Conservation (phyloP, 2,113 vertebrate species). For the Castor canadensis region DNA sequence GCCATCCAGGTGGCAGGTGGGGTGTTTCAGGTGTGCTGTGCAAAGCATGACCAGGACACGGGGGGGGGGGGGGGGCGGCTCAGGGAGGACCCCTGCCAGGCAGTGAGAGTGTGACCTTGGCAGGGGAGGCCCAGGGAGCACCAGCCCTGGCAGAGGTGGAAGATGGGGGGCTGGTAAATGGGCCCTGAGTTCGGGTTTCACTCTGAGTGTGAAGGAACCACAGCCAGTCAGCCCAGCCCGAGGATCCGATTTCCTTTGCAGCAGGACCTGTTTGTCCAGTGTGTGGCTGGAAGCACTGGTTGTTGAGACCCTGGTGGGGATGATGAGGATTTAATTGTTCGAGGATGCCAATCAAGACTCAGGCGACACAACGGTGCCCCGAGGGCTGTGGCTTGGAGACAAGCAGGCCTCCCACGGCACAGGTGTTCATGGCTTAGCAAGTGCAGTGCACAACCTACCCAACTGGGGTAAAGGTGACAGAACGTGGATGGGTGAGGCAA, state of each 20-base stretch:
- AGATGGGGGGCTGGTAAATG: not conserved
- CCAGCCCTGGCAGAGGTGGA: not conserved
- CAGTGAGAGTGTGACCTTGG: too few relatives aligned
- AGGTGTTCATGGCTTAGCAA: not conserved
- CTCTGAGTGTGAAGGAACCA: not conserved
- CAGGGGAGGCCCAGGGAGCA: too few relatives aligned
- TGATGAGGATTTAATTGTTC: too few relatives aligned
- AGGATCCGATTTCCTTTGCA: not conserved
- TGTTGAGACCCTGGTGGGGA: too few relatives aligned
- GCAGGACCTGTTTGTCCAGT: not conserved
- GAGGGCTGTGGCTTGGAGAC: not conserved
- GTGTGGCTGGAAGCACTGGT: not conserved
- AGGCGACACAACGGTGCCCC: too few relatives aligned
- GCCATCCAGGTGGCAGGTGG: not conserved
- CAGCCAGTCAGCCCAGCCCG: not conserved
- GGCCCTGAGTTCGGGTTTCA: constrained; percentile 13
- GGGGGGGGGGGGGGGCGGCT: not conserved
- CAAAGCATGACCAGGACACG: too few relatives aligned
- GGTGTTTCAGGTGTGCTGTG: not conserved
- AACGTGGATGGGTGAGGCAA: not conserved
- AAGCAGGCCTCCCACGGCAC: not conserved
- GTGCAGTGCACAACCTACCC: not conserved
- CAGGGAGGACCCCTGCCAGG: too few relatives aligned
- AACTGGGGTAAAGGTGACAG: not conserved
- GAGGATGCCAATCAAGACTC: too few relatives aligned